Evolutionary conservation across 2,113 vertebrate genomes (phyloP).

Genomic region (Cyanocitta stelleri): DNA sequence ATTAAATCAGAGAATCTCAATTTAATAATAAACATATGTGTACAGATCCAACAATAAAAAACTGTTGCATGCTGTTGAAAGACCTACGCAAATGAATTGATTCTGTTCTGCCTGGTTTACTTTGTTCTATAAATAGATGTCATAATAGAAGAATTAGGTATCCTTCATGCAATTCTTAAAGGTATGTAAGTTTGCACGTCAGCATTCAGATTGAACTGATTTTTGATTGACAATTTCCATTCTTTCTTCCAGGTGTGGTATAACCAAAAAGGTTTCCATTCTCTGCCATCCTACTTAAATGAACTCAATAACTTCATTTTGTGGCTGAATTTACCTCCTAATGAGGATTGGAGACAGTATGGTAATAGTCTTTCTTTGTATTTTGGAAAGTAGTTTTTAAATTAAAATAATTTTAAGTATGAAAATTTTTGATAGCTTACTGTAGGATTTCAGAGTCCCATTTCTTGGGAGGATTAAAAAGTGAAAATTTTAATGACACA

Average conservation of each 20-base stretch:
- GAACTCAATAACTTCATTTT: slow-evolving; percentile 74
- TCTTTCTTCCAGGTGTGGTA: slow-evolving; percentile 73
- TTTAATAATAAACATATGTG: background rate
- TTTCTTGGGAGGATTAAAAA: background rate
- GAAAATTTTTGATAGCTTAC: background rate
- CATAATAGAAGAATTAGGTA: background rate
- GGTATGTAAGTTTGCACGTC: background rate
- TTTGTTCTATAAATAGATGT: background rate
- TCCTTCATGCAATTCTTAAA: background rate
- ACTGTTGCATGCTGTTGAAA: background rate
- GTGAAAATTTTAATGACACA: background rate
- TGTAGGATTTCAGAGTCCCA: background rate
- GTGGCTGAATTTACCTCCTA: slow-evolving; percentile 63
- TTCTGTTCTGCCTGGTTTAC: background rate
- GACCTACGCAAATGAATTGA: background rate
- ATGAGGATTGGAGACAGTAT: slow-evolving; percentile 61
- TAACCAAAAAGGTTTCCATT: slow-evolving; percentile 72
- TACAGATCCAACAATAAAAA: background rate
- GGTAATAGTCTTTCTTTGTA: slow-evolving; percentile 39
- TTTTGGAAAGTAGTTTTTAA: background rate
- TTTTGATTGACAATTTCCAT: background rate
- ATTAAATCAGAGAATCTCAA: background rate
- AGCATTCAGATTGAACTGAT: background rate
- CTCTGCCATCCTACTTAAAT: slow-evolving; percentile 70
- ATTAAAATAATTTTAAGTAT: background rate